Base-by-base conservation (phyloP, 2,797 vertebrate species). In the Limnodromus scolopaceus region DNA sequence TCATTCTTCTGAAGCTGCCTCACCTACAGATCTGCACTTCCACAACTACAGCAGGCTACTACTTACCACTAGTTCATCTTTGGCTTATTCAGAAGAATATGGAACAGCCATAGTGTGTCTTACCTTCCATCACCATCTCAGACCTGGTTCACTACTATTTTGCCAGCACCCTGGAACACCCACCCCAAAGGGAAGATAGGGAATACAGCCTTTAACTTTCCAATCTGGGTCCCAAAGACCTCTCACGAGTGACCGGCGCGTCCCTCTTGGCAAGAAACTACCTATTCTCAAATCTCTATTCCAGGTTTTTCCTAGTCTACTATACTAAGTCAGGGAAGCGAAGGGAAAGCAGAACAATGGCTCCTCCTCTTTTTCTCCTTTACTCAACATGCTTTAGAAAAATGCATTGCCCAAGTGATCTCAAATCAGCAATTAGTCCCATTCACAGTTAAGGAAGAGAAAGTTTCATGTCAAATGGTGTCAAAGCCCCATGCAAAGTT, bases 241-340 rank as follows among this genome's bases (percentile, higher is more conserved):
- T 72, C 64, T 58, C 27, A 32, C 0, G 1, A n/a, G 13, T 4
- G 22, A 69, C 57, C 88, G 20, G 13, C 6, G 2, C 1, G 0
- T 25, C 4, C 22, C 69, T 46, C 18, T 30, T 8, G 49, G 46
- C 30, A 76, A 66, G 38, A 69, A 53, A 16, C 27, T 51, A 23
- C 34, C 38, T 69, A 4, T 43, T 70, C 81, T 49, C 61, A 74
- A 45, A 82, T 28, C n/a, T 70, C 34, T 55, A 18, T 4, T 48
- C 36, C 43, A 70, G 48, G 6, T 11, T 70, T 91, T 86, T 43
- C 76, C n/a, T 30, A 17, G 48, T 18, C 22, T 55, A 15, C 17
- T 61, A 19, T 65, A 49, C 6, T 8, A 3, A 48, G 46, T 48
- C 13, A 15, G 18, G 36, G 4, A 1, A 45, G 24, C 5, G 16